Base-by-base conservation (phyloP, 2,888 invertebrate species). In the Tipula confusa region DNA sequence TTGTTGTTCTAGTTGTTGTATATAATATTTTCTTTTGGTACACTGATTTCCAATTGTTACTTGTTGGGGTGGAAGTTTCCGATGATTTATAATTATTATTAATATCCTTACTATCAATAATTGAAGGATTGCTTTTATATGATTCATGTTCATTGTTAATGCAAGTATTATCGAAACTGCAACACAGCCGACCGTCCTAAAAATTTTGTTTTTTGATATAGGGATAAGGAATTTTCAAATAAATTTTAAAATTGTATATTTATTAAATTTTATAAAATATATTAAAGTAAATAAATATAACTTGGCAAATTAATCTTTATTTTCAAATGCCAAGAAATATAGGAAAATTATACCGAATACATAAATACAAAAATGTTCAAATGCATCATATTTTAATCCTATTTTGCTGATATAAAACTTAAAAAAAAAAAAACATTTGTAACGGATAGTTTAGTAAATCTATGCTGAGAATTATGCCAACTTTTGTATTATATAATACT, bases 131-230 rank as follows among this genome's bases (percentile, higher is more conserved):
- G 11, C n/a, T 82, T 82, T 83, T 36, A 84, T n/a, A 29, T 33
- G 29, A 33, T 82, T 80, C 15, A 18, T 11, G 28, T 84, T 82
- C 29, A 85, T 83, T 85, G 85, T 85, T 84, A 86, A 84, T 84
- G 84, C 86, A 86, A 85, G 83, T 85, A 86, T 85, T 85, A 85
- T 85, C 84, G 85, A 85, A 85, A 85, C 85, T 86, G 85, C 86
- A 86, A 84, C 85, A 86, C 85, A 86, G 84, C 84, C 85, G 85
- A 84, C 86, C 86, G 84, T 86, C 86, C 86, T 86, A 85, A n/a
- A 31, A 64, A 24, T 83, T 33, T 80, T 80, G 80, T n/a, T 80
- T 29, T 29, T 29, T 80, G 29, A 31, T 80, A 64, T 64, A 64
- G 13, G 80, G 29, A 29, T 80, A 80, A 31, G 80, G 5, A 31